A percentile compares a stretch with the other conserved stretches of the same genome.
Conservation (phyloP, 2,888 invertebrate genomes). For the Cinara cedri region DNA sequence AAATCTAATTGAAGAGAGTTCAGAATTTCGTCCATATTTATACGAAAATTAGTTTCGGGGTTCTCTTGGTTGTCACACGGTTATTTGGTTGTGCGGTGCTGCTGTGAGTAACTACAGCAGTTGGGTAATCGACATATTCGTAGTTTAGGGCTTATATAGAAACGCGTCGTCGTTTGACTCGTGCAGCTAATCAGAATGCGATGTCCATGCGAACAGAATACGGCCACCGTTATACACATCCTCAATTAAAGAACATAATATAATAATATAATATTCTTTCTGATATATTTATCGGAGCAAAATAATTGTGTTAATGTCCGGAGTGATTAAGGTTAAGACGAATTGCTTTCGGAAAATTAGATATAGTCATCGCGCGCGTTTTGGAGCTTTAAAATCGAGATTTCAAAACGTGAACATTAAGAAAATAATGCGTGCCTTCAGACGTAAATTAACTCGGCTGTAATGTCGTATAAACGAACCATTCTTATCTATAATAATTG, state of each 20-base stretch:
- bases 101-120: too few species aligned
- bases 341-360: slow-evolving; percentile 37
- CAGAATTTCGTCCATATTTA: too few species aligned
- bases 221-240: slow-evolving; percentile 33
- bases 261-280: too few species aligned
- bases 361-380: slow-evolving; percentile 21
- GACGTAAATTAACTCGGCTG: slow-evolving; percentile 25
- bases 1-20: too few species aligned
- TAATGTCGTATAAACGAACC: slow-evolving; percentile 2
- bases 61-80: too few species aligned
- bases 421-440: not conserved
- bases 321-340: slow-evolving; percentile 54
- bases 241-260: slow-evolving; percentile 10
- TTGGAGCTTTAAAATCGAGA: not conserved
- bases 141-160: too few species aligned
- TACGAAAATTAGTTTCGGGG: too few species aligned
- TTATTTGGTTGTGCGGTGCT: too few species aligned
- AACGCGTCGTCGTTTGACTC: slow-evolving; percentile 14
- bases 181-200: not conserved
- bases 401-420: slow-evolving; percentile 44
- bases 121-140: too few species aligned
- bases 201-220: not conserved
- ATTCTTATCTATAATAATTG: not conserved
- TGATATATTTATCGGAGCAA: not conserved
- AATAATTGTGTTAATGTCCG: slow-evolving; percentile 38